phyloP scores from a whole-genome alignment of 2,888 invertebrate species.

The Chymomyza procnemis region DNA sequence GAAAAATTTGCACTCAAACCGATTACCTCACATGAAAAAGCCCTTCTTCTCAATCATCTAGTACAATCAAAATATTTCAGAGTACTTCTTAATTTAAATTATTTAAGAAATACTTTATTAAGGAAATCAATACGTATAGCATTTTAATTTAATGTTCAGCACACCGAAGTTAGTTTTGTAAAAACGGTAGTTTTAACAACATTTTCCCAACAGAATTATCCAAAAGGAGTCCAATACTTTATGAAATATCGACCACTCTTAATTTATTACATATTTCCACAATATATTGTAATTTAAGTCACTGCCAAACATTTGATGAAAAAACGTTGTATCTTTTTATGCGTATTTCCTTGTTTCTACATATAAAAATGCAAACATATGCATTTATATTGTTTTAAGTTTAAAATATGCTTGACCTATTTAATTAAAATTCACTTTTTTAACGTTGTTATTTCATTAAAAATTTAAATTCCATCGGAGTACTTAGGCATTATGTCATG shows the following conservation, averaged over 20 bases:
- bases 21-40: background rate
- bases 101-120: background rate
- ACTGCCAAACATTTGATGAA: too few relatives aligned
- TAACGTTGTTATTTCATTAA: background rate
- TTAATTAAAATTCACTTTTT: background rate
- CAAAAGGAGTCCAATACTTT: too few relatives aligned
- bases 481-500: background rate
- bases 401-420: background rate
- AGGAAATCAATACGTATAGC: background rate
- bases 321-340: too few relatives aligned
- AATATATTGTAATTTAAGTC: too few relatives aligned
- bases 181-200: too few relatives aligned
- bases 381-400: background rate
- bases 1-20: conserved; percentile 31
- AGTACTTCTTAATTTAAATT: background rate
- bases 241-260: too few relatives aligned
- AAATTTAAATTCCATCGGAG: background rate
- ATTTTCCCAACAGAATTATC: too few relatives aligned
- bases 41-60: conserved; percentile 30
- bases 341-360: too few relatives aligned
- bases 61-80: conserved; percentile 21
- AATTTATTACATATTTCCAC: too few relatives aligned
- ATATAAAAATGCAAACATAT: too few relatives aligned
- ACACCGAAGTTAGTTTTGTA: background rate
- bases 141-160: background rate